Conservation (phyloP, 2,888 invertebrate genomes). For the Nemapogon koenigi region DNA sequence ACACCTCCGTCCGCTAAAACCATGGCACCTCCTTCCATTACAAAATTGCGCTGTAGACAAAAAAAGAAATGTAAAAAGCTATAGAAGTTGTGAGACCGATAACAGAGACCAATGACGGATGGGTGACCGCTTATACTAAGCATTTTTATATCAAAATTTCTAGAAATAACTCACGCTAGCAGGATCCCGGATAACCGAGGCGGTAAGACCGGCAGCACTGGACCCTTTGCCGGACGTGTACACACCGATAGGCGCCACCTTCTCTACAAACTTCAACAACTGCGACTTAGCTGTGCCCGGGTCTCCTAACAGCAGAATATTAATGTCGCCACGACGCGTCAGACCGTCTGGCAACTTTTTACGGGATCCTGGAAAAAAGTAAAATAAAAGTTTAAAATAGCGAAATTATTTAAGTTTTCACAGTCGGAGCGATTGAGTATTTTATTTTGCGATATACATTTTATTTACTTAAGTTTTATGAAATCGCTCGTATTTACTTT, state of each 20-base stretch:
- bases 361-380: slow-evolving; percentile 66
- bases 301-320: slow-evolving; percentile 93
- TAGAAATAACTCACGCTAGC: slow-evolving; percentile 71
- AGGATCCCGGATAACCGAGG: slow-evolving; percentile 95
- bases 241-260: slow-evolving; percentile 90
- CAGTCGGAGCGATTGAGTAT: no score
- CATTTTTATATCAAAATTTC: no score
- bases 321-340: slow-evolving; percentile 95
- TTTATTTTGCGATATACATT: no score
- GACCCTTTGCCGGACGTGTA: slow-evolving; percentile 99
- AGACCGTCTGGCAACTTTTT: slow-evolving; percentile 94
- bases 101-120: no score
- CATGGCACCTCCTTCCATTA: slow-evolving; percentile 99
- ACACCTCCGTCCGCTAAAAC: slow-evolving; percentile 99
- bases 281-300: slow-evolving; percentile 99
- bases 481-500: no score
- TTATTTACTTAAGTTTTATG: no score
- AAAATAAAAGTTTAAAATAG: background rate
- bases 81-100: no score
- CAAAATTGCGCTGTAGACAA: slow-evolving; percentile 80
- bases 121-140: no score
- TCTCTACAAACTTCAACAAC: slow-evolving; percentile 95
- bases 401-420: no score
- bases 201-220: slow-evolving; percentile 98
- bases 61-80: background rate